These are phyloP conservation scores for Oncorhynchus mykiss DNA, from an alignment of 2,113 vertebrate genomes.

Conservation along the genomic window DNA sequence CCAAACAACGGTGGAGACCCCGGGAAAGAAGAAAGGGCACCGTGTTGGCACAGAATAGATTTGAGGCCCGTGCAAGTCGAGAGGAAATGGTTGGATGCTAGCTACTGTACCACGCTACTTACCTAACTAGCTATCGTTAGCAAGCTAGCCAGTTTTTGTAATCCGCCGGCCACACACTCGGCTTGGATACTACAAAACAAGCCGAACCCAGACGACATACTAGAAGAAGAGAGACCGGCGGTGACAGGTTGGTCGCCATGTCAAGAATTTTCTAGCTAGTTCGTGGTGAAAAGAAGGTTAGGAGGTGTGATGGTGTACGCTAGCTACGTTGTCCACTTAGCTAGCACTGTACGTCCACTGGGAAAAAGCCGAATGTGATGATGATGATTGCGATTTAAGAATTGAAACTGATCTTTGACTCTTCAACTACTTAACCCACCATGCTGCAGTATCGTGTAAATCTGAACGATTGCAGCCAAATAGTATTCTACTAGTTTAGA, in stretches of 20 bases:
- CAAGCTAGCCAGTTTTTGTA: conserved; percentile 74
- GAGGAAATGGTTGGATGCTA: conserved; percentile 51
- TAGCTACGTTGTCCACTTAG: too few species aligned
- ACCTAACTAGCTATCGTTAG: conserved; percentile 50
- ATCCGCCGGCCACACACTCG: conserved; percentile 68
- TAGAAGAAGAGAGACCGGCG: conserved; percentile 52
- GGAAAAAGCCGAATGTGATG: conserved; percentile 29
- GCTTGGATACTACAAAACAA: conserved; percentile 44
- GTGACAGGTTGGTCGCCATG: conserved; percentile 58
- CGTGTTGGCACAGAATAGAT: conserved; percentile 9
- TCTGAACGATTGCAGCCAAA: too few species aligned
- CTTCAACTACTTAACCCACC: neutral
- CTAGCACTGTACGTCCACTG: too few species aligned
- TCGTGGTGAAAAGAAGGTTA: neutral
- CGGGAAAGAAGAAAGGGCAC: conserved; percentile 5
- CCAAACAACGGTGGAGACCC: conserved; percentile 22
- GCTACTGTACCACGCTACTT: conserved; percentile 15
- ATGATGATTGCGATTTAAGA: conserved; percentile 62
- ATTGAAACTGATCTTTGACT: conserved; percentile 48
- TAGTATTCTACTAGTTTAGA: neutral
- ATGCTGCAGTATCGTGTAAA: neutral
- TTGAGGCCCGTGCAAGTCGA: conserved; percentile 41
- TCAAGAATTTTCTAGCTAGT: conserved; percentile 28
- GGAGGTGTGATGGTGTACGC: neutral
- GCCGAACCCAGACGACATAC: conserved; percentile 36